Evolutionary conservation across 2,113 vertebrate genomes (phyloP).

Genomic region (Apteryx owenii): DNA sequence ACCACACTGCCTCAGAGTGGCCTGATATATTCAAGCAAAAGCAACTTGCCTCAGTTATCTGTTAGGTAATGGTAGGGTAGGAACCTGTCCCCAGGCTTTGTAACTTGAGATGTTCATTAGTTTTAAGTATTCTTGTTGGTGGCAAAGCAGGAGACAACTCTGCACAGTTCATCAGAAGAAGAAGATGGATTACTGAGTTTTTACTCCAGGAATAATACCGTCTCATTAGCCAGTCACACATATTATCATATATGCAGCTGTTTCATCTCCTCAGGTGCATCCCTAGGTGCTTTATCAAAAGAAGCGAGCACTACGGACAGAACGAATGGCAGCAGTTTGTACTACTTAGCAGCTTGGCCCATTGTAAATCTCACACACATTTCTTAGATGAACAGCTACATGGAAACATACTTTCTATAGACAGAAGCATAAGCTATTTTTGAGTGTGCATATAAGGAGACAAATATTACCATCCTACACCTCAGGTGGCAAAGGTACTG

Average conservation of each 20-base stretch:
- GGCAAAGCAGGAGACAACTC: not conserved
- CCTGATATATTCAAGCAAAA: not conserved
- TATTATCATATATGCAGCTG: not conserved
- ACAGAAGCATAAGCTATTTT: not conserved
- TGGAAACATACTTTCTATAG: not conserved
- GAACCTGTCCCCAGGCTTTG: not conserved
- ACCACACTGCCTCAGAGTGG: not conserved
- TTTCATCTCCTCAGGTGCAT: not conserved
- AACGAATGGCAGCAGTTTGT: not conserved
- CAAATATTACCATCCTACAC: not conserved
- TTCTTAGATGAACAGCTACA: not conserved
- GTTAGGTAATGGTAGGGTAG: not conserved
- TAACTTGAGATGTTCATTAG: not conserved
- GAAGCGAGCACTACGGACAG: not conserved
- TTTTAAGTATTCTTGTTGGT: not conserved
- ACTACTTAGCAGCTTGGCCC: not conserved
- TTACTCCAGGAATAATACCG: not conserved
- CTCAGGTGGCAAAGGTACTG: not conserved
- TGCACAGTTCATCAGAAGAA: not conserved
- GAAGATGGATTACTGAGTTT: not conserved
- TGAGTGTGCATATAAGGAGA: not conserved
- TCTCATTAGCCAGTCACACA: fast-evolving
- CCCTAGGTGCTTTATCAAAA: not conserved
- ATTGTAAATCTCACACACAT: not conserved
- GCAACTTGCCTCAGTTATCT: not conserved